phyloP scores from a whole-genome alignment of 1,140 invertebrate genomes.

The Heliconius melpomene region DNA sequence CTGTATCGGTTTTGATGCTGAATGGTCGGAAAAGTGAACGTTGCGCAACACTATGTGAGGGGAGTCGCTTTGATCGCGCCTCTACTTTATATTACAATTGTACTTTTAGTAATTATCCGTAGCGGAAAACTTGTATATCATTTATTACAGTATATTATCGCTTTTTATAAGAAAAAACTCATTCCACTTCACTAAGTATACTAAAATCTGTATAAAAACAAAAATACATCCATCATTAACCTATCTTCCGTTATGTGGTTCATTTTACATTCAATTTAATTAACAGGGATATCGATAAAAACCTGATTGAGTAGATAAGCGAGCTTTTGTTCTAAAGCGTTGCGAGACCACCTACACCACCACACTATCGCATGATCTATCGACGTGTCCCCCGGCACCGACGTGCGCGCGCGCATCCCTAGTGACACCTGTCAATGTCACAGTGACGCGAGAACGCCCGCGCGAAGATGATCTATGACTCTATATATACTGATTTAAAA shows the following conservation, averaged over 20 bases:
- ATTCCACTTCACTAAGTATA: conserved; percentile 18
- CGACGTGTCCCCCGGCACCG: conserved; percentile 58
- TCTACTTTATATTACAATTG: conserved; percentile 36
- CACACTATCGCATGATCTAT: conserved; percentile 77
- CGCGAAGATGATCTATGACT: conserved; percentile 43
- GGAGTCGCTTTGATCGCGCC: conserved; percentile 40
- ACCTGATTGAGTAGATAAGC: conserved; percentile 47
- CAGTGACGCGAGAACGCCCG: conserved; percentile 67
- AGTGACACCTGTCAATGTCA: conserved; percentile 78
- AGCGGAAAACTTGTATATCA: neutral
- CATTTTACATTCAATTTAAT: conserved; percentile 49
- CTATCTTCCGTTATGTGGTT: conserved; percentile 32
- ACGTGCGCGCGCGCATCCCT: conserved; percentile 63
- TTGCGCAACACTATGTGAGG: conserved; percentile 42
- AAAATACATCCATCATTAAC: conserved; percentile 27
- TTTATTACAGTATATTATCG: neutral
- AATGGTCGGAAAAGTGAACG: conserved; percentile 55
- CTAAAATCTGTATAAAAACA: conserved; percentile 19
- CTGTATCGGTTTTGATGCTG: conserved; percentile 57
- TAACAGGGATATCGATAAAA: conserved; percentile 44
- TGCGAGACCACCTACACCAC: conserved; percentile 62
- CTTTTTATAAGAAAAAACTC: neutral
- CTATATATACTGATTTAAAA: conserved; percentile 22
- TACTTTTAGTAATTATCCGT: neutral
- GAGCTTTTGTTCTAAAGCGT: conserved; percentile 52